Conservation (phyloP, 23 tunicate genomes). For the Botrylloides violaceus region DNA sequence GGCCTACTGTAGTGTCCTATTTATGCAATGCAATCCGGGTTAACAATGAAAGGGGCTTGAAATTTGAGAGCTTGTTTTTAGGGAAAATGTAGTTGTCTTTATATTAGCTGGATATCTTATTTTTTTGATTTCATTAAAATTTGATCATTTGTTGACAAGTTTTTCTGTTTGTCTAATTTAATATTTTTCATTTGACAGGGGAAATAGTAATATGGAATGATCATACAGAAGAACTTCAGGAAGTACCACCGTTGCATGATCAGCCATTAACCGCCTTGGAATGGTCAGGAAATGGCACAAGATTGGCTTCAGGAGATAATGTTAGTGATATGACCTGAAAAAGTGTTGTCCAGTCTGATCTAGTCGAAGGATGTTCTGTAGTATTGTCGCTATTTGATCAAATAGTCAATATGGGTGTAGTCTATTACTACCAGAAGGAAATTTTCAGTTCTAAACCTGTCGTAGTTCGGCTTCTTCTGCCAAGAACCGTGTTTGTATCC, state of each 20-base stretch:
- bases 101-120: too few relatives aligned
- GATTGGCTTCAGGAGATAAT: conserved; percentile 66
- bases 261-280: conserved; percentile 20
- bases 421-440: too few relatives aligned
- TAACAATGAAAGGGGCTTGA: too few relatives aligned
- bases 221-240: conserved; percentile 41
- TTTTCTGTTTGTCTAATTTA: background rate
- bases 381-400: too few relatives aligned
- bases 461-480: too few relatives aligned
- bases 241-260: conserved; percentile 44
- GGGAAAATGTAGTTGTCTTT: too few relatives aligned
- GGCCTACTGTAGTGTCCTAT: background rate
- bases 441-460: too few relatives aligned
- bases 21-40: background rate
- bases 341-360: too few relatives aligned
- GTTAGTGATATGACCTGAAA: conserved; percentile 30
- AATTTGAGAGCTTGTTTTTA: too few relatives aligned
- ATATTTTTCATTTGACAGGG: conserved; percentile 3
- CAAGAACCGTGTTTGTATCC: too few relatives aligned
- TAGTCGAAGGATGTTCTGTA: too few relatives aligned
- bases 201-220: conserved; percentile 72
- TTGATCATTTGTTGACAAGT: background rate
- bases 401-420: too few relatives aligned
- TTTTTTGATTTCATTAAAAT: background rate
- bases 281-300: conserved; percentile 54